Base-by-base conservation (phyloP, 2,888 invertebrate genomes). In the Oligia latruncula region DNA sequence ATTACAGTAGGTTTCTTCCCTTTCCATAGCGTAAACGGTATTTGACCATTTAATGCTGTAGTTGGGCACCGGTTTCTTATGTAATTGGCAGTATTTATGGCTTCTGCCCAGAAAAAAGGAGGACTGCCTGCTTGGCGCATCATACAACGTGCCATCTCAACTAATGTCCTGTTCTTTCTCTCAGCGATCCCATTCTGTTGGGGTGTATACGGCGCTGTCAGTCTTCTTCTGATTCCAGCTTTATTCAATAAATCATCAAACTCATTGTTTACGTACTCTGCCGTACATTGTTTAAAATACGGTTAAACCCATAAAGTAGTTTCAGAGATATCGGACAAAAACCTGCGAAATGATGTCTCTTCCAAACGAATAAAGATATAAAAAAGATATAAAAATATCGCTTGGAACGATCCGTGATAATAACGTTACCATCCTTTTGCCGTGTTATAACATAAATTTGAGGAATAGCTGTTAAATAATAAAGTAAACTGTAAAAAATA, bases 101-200 rank as follows among this genome's bases (percentile, higher is more conserved):
- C 49, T 52, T 52, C 49, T 52, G 49, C 49, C 49, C 81, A 76
- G 70, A 81, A 78, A 17, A 35, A 49, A 49, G 80, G 76, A 20
- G 77, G 78, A 55, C 80, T 80, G 52, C 77, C 79, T 40, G 81
- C 81, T 74, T 82, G 78, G 72, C 64, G 78, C 82, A 85, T 82
- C 82, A 85, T 81, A 66, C 82, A 85, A 43, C 79, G 79, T 35
- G 82, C 77, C 83, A 81, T 82, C 62, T 52, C 49, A 52, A 52
- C 49, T 52, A 64, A 29, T n/a, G 74, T 74, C 11, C 65, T 52
- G n/a, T 74, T 74, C 40, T 68, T 40, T 77, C 52, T 55, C 74
- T 83, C 81, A n/a, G 71, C 71, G 15, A 75, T 58, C 5, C 71
- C 49, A 55, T 71, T 77, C n/a, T 71, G 71, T 66, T 71, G 43